These are phyloP conservation scores for Pteruthius melanotis DNA, from an alignment of 2,113 vertebrate species.

Conservation along the genomic window DNA sequence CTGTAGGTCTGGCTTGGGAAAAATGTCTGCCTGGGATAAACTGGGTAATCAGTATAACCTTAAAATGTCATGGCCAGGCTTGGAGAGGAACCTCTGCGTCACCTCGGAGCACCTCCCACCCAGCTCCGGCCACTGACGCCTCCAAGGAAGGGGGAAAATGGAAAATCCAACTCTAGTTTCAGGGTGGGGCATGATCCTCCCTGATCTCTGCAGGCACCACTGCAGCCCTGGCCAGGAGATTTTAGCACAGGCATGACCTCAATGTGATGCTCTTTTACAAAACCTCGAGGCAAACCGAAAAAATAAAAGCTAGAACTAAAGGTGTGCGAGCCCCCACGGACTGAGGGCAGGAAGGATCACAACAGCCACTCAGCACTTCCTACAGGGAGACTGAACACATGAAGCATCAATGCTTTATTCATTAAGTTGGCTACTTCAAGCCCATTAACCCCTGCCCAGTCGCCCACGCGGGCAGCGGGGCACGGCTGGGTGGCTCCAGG, in stretches of 20 bases:
- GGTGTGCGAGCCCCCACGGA: background rate
- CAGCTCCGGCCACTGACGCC: background rate
- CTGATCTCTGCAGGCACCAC: background rate
- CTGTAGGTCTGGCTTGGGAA: background rate
- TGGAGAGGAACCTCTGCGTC: background rate
- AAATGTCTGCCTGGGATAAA: background rate
- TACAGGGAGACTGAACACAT: background rate
- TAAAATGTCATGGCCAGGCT: background rate
- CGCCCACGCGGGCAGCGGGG: fast-evolving
- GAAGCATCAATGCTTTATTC: background rate
- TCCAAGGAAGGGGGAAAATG: background rate
- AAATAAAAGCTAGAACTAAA: background rate
- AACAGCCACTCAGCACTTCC: background rate
- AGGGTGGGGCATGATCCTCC: background rate
- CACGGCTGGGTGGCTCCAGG: background rate
- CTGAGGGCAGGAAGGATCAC: background rate
- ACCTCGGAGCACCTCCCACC: background rate
- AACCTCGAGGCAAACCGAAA: background rate
- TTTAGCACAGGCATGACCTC: background rate
- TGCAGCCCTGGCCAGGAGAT: background rate
- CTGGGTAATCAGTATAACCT: background rate
- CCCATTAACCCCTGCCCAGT: background rate
- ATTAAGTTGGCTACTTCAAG: background rate
- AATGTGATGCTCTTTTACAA: background rate
- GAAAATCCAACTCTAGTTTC: background rate